Evolutionary conservation across 1,140 invertebrate genomes (phyloP).

Genomic region (Micrasema longulum): DNA sequence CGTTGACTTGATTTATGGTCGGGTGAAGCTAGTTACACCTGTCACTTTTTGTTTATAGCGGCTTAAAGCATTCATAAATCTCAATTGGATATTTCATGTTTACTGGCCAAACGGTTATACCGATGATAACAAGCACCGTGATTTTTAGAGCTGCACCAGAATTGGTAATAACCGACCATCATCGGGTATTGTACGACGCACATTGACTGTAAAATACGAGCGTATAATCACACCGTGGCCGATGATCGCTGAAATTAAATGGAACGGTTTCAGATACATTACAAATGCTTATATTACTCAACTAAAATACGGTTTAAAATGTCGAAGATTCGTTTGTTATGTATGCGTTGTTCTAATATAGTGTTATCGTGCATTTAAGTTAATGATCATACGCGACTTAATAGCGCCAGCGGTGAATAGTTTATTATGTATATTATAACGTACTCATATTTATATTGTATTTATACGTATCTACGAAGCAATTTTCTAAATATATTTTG

Average conservation of each 20-base stretch:
- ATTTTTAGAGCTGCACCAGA: slow-evolving; percentile 21
- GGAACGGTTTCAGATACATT: too few species aligned
- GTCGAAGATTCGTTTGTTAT: too few species aligned
- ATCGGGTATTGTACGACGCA: not conserved
- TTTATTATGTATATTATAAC: too few species aligned
- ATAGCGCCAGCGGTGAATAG: too few species aligned
- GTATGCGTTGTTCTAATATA: too few species aligned
- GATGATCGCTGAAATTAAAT: too few species aligned
- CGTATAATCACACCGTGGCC: too few species aligned
- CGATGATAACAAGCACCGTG: slow-evolving; percentile 5
- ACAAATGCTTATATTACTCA: too few species aligned
- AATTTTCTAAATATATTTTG: not conserved
- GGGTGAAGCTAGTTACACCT: slow-evolving; percentile 51
- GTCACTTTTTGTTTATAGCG: slow-evolving; percentile 55
- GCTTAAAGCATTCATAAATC: slow-evolving; percentile 54
- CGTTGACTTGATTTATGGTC: slow-evolving; percentile 54
- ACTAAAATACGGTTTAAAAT: too few species aligned
- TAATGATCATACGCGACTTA: too few species aligned
- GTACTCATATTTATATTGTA: not conserved
- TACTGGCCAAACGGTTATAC: slow-evolving; percentile 14
- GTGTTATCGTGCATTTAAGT: too few species aligned
- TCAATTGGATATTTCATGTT: slow-evolving; percentile 47
- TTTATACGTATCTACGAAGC: slow-evolving; percentile 35
- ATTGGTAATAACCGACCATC: not conserved
- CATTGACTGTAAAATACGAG: too few species aligned